A percentile compares a stretch with the other conserved stretches of the same genome.
Conservation (phyloP, 2,113 vertebrate species). For the Ivindomyrus marchei region DNA sequence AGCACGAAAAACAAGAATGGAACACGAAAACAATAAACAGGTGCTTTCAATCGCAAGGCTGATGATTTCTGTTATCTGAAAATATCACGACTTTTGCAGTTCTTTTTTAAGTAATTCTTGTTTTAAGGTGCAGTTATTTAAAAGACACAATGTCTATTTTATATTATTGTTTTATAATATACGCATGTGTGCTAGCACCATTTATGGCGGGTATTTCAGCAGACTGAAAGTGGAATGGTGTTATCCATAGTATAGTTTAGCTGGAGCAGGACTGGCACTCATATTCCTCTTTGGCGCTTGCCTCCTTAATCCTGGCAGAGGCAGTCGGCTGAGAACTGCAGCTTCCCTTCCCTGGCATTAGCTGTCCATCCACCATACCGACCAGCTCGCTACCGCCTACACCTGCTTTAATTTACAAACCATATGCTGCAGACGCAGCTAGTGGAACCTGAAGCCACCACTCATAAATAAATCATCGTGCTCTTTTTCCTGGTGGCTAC, state of each 20-base stretch:
- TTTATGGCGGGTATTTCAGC: not conserved
- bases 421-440: conserved; percentile 66
- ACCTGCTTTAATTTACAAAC: conserved; percentile 68
- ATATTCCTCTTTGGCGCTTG: not conserved
- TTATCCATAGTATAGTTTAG: not conserved
- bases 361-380: conserved; percentile 39
- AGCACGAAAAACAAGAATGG: not conserved
- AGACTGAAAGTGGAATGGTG: not conserved
- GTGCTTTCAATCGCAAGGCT: not conserved
- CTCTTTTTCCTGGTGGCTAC: conserved; percentile 29
- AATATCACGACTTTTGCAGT: not conserved
- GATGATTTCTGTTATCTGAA: not conserved
- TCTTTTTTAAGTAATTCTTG: not conserved
- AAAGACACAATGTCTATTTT: not conserved
- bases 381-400: conserved; percentile 70
- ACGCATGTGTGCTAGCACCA: not conserved
- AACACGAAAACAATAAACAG: not conserved
- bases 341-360: conserved; percentile 15
- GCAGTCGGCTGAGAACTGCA: not conserved
- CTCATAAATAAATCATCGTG: conserved; percentile 62
- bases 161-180: not conserved
- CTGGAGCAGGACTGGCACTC: not conserved
- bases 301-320: not conserved
- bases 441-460: conserved; percentile 39
- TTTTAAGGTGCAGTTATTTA: not conserved